Evolutionary conservation across 1,140 invertebrate genomes (phyloP).

Genomic region (Wasmannia auropunctata): DNA sequence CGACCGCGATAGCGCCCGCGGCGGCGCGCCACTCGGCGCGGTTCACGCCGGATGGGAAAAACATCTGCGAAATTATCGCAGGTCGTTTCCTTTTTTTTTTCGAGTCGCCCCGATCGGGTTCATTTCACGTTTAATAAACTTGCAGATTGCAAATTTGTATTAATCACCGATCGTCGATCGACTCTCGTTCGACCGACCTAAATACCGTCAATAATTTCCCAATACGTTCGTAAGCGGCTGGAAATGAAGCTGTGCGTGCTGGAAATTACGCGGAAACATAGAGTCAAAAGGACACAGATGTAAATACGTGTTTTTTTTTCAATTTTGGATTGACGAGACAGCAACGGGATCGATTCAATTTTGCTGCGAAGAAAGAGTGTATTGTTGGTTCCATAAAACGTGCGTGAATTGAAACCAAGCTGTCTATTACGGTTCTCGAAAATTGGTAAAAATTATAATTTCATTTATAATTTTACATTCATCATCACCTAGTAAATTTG

Average conservation of each 20-base stretch:
- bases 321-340: not conserved
- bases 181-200: not conserved
- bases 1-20: not conserved
- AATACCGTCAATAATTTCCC: constrained; percentile 21
- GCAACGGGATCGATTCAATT: not conserved
- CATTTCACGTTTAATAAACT: constrained; percentile 11
- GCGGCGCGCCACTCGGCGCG: not conserved
- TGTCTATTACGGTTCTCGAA: no score
- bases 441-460: no score
- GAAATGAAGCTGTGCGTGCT: constrained; percentile 1
- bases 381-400: not conserved
- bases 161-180: not conserved
- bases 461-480: no score
- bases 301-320: no score
- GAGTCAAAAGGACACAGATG: not conserved
- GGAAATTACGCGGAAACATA: constrained; percentile 19
- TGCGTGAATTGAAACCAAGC: not conserved
- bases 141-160: constrained; percentile 28
- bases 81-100: not conserved
- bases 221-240: constrained; percentile 7
- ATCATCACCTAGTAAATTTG: no score
- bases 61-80: not conserved
- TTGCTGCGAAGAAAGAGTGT: not conserved
- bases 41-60: not conserved
- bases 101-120: not conserved